Conservation (phyloP, 2,113 vertebrate genomes). For the Poeciliopsis turrubarensis region DNA sequence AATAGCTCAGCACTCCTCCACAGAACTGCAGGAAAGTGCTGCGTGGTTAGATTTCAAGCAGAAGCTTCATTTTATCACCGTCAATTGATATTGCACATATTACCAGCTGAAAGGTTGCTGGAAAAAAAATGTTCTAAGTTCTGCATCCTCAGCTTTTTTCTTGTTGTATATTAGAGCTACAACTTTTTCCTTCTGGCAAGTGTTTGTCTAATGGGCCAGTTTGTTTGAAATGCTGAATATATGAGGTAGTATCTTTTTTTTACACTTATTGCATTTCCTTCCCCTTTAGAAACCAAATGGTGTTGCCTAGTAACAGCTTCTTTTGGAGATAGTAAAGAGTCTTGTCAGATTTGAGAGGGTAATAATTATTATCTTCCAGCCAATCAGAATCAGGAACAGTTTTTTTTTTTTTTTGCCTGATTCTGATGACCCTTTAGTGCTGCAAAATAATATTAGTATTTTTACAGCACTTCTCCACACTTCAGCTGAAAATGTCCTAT, state of each 20-base stretch:
- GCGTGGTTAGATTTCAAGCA: neutral
- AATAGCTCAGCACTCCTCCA: neutral
- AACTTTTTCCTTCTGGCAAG: fast-evolving
- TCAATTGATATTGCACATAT: neutral
- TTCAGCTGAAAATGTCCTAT: neutral
- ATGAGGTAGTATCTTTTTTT: neutral
- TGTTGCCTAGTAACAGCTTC: conserved; percentile 3
- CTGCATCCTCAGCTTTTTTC: neutral
- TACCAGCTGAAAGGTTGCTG: neutral
- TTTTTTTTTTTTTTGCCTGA: neutral
- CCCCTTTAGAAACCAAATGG: neutral
- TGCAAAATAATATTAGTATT: neutral
- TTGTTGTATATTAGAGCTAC: neutral
- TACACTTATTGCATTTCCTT: neutral
- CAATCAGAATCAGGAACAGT: neutral
- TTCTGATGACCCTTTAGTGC: neutral
- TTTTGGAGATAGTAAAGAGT: neutral
- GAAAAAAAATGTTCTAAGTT: neutral
- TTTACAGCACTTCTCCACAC: neutral
- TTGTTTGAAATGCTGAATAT: neutral
- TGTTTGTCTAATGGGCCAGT: neutral
- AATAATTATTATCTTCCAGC: neutral
- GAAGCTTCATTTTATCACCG: neutral
- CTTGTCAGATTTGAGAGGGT: neutral
- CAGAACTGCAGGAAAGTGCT: neutral